Base-by-base conservation (phyloP, 2,113 vertebrate genomes). In the Sinocyclocheilus rhinocerous region DNA sequence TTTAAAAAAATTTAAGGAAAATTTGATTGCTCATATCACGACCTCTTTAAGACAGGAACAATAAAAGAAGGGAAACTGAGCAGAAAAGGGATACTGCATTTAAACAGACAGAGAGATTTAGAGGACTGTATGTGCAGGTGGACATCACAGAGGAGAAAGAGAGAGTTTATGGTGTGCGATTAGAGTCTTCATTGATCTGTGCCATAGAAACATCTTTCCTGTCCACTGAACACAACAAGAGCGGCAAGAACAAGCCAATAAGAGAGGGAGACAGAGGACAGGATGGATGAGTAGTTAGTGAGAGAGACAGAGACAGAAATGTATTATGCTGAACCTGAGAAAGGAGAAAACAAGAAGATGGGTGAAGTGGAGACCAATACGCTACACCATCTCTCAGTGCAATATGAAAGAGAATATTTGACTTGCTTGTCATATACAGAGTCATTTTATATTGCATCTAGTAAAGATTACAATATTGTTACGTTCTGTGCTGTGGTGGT, bases 111-210 rank as follows among this genome's bases (percentile, higher is more conserved):
- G 69, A 42, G n/a, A 76, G 61, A 70, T 75, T 85, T 59, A 52
- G 65, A 85, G 76, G 57, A 52, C 73, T 48, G 22, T 9, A 72
- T 61, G 85, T 0, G 12, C 55, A 33, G 33, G 59, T 76, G 88
- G 85, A 55, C 79, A 90, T 63, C 6, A 83, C 39, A 59, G 59
- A 45, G 57, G 7, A 18, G 26, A 45, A 52, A 78, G 29, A 79
- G 88, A 85, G 85, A 88, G 87, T 88, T 91, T 88, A 90, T 52
- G 15, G 88, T 72, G 79, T 82, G 70, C 85, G 89, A 91, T 93
- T 92, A 91, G 89, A 88, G 88, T 87, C 85, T 76, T 93, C 87
- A 93, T 95, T 91, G 94, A 95, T 95, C 92, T 83, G 67, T 84
- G 88, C 88, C 88, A 89, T 89, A 88, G 91, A 91, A 89, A 89